Evolutionary conservation across 2,797 vertebrate species (phyloP).

Genomic region (Hoplostethus mediterraneus): DNA sequence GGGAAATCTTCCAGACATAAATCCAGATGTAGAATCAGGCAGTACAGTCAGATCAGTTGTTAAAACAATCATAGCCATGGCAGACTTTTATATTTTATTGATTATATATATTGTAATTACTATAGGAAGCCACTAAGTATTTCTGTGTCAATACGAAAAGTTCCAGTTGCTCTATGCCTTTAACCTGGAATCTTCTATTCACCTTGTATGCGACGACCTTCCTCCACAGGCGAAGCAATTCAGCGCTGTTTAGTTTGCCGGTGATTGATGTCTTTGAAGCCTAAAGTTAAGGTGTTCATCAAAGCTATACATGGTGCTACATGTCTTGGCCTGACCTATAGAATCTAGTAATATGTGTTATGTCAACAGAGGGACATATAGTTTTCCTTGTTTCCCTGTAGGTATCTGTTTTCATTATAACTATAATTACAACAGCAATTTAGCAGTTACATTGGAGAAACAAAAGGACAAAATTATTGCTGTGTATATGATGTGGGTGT

Average conservation of each 20-base stretch:
- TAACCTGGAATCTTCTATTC: background rate
- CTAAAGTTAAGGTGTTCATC: conserved; percentile 48
- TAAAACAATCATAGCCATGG: too few relatives aligned
- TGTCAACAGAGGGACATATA: background rate
- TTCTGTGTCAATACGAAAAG: too few relatives aligned
- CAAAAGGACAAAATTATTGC: too few relatives aligned
- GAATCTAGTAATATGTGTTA: background rate
- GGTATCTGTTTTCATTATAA: background rate
- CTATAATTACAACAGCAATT: background rate
- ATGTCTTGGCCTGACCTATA: background rate
- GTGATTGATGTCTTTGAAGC: conserved; percentile 66
- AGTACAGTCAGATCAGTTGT: too few relatives aligned
- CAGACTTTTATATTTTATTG: too few relatives aligned
- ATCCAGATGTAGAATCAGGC: background rate
- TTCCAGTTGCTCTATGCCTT: background rate
- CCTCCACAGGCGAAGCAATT: conserved; percentile 73
- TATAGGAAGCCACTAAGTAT: too few relatives aligned
- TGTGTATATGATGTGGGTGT: too few relatives aligned
- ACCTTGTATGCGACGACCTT: conserved; percentile 72
- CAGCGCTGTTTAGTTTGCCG: conserved; percentile 70
- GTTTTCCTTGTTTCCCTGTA: background rate
- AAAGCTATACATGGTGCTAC: background rate
- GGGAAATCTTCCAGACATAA: background rate
- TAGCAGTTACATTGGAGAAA: background rate
- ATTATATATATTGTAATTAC: too few relatives aligned